phyloP scores from a whole-genome alignment of 1,140 invertebrate genomes.

The Platyscapa corneri region DNA sequence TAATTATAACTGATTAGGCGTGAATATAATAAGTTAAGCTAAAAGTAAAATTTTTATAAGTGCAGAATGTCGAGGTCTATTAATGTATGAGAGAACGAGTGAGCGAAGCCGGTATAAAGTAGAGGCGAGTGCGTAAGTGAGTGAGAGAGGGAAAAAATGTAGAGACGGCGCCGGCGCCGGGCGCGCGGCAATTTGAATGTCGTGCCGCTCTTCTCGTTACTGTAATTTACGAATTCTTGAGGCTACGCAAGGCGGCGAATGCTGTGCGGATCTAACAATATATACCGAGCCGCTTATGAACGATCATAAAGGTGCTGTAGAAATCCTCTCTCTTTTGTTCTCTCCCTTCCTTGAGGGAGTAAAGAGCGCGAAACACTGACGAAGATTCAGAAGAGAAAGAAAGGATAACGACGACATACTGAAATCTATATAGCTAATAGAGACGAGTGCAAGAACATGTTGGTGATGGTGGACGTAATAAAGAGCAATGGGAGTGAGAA shows the following conservation, averaged over 20 bases:
- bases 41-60: neutral
- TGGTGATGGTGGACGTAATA: conserved; percentile 50
- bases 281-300: conserved; percentile 41
- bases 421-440: conserved; percentile 7
- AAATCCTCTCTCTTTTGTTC: conserved; percentile 12
- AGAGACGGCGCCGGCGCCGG: conserved; percentile 27
- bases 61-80: neutral
- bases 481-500: conserved; percentile 48
- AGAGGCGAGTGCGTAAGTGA: neutral
- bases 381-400: conserved; percentile 18
- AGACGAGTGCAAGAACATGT: conserved; percentile 25
- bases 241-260: conserved; percentile 11
- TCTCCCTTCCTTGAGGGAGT: neutral
- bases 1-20: neutral
- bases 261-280: conserved; percentile 41
- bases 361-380: neutral
- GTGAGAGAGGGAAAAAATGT: neutral
- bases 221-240: conserved; percentile 68
- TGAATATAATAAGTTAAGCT: too few species aligned
- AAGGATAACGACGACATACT: conserved; percentile 30
- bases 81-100: neutral
- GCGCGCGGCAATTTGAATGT: conserved; percentile 49
- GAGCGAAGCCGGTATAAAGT: neutral
- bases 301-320: conserved; percentile 50
- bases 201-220: conserved; percentile 61